Evolutionary conservation across 2,888 invertebrate species (phyloP).

Genomic region (Nomada hirtipes): DNA sequence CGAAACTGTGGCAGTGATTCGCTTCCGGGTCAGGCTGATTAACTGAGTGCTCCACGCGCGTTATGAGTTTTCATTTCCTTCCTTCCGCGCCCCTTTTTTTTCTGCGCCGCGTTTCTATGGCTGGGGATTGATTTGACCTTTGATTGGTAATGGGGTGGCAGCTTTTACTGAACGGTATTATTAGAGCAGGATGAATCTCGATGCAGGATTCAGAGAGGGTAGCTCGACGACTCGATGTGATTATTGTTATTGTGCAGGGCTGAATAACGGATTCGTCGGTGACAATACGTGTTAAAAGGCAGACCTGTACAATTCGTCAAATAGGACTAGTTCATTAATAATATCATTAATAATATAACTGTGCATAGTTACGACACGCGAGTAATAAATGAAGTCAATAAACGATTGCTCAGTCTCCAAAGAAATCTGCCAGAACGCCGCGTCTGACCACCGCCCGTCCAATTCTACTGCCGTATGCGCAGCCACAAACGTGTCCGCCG

Average conservation of each 20-base stretch:
- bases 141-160: conserved; percentile 53
- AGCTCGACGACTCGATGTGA: background rate
- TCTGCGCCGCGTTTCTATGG: conserved; percentile 1
- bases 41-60: conserved; percentile 41
- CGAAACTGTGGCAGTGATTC: conserved; percentile 59
- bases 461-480: background rate
- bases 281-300: too few relatives aligned
- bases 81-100: background rate
- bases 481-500: background rate
- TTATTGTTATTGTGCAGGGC: background rate
- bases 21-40: conserved; percentile 51
- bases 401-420: background rate
- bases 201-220: background rate
- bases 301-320: too few relatives aligned
- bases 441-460: background rate
- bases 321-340: too few relatives aligned
- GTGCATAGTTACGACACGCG: too few relatives aligned
- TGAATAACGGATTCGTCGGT: too few relatives aligned
- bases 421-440: background rate
- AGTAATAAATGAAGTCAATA: too few relatives aligned
- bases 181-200: conserved; percentile 4
- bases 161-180: conserved; percentile 22
- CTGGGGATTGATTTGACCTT: conserved; percentile 49
- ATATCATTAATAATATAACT: too few relatives aligned
- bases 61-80: conserved; percentile 24